Percentiles rank a stretch among this genome's conserved stretches.
Conservation (phyloP, 64 coral and sea anemone species). For the Montipora efflorescens region DNA sequence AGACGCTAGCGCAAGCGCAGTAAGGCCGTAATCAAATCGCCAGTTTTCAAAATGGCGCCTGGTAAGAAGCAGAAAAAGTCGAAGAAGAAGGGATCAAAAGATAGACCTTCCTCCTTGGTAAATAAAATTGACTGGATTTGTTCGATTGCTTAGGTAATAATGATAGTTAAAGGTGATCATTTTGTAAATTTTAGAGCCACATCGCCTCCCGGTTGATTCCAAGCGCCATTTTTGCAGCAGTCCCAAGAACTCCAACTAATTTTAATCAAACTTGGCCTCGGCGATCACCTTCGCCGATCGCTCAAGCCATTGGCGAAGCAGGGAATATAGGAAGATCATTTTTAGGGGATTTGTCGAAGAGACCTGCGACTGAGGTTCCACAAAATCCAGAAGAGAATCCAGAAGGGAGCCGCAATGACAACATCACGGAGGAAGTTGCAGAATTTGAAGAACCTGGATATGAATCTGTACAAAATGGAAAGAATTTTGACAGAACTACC, state of each 20-base stretch:
- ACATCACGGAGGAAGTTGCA: neutral
- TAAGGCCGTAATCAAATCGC: neutral
- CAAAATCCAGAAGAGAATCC: slow-evolving; percentile 5
- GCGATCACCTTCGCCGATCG: slow-evolving; percentile 74
- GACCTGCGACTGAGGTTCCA: slow-evolving; percentile 54
- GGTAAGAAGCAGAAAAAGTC: slow-evolving; percentile 81
- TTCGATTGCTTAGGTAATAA: neutral
- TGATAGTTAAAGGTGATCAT: neutral
- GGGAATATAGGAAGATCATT: slow-evolving; percentile 79
- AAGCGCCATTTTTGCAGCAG: slow-evolving; percentile 89
- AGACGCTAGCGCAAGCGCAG: slow-evolving; percentile 45
- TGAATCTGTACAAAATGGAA: slow-evolving; percentile 55
- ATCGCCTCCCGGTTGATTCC: slow-evolving; percentile 86
- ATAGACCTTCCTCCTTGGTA: slow-evolving; percentile 48
- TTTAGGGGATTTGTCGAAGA: slow-evolving; percentile 60
- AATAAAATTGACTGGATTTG: neutral
- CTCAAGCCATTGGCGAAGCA: slow-evolving; percentile 79
- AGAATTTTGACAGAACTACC: slow-evolving; percentile 71
- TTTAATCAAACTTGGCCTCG: slow-evolving; percentile 82
- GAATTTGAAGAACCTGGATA: slow-evolving; percentile 53
- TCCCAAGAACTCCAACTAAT: slow-evolving; percentile 76
- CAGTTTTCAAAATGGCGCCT: slow-evolving; percentile 86
- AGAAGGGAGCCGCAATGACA: neutral
- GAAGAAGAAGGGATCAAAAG: slow-evolving; percentile 68
- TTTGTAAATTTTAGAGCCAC: slow-evolving; percentile 60